Evolutionary conservation across 2,888 invertebrate species (phyloP).

Genomic region (Pyrochroa serraticornis): DNA sequence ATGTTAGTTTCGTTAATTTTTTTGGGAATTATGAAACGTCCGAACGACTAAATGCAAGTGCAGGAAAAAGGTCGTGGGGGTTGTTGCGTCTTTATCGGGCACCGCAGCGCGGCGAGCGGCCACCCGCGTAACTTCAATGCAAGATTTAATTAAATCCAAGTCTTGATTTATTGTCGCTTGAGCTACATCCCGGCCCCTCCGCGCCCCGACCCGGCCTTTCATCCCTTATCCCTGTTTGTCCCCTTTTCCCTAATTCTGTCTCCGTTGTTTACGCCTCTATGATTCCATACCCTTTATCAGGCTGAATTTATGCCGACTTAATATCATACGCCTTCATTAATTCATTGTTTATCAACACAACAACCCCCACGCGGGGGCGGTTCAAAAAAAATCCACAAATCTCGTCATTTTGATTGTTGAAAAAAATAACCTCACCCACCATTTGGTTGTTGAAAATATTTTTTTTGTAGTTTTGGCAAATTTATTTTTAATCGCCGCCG

Average conservation of each 20-base stretch:
- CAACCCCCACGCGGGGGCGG: not conserved
- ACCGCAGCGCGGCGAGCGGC: slow-evolving; percentile 59
- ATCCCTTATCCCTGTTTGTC: slow-evolving; percentile 38
- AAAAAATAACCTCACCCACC: too few species aligned
- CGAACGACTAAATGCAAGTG: too few species aligned
- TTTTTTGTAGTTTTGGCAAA: too few species aligned
- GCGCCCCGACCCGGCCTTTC: slow-evolving; percentile 35
- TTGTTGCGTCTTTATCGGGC: slow-evolving; percentile 44
- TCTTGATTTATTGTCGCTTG: slow-evolving; percentile 63
- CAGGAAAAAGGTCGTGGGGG: slow-evolving; percentile 19
- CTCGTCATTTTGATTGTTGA: too few species aligned
- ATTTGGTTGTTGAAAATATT: too few species aligned
- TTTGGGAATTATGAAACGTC: too few species aligned
- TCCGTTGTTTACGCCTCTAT: slow-evolving; percentile 46
- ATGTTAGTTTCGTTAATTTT: not conserved
- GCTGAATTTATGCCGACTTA: slow-evolving; percentile 42
- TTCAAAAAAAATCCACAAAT: too few species aligned
- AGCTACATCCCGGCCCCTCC: slow-evolving; percentile 37
- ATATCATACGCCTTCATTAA: slow-evolving; percentile 43
- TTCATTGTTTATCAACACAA: slow-evolving; percentile 34
- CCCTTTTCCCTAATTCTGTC: slow-evolving; percentile 38
- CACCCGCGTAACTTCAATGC: slow-evolving; percentile 62
- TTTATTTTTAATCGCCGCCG: too few species aligned
- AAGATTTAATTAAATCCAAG: slow-evolving; percentile 64
- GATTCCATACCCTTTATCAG: slow-evolving; percentile 44